Percentiles rank a stretch among this genome's conserved stretches.
Evolutionary conservation across 2,797 vertebrate genomes (phyloP).

Genomic region (Thalassophryne amazonica): DNA sequence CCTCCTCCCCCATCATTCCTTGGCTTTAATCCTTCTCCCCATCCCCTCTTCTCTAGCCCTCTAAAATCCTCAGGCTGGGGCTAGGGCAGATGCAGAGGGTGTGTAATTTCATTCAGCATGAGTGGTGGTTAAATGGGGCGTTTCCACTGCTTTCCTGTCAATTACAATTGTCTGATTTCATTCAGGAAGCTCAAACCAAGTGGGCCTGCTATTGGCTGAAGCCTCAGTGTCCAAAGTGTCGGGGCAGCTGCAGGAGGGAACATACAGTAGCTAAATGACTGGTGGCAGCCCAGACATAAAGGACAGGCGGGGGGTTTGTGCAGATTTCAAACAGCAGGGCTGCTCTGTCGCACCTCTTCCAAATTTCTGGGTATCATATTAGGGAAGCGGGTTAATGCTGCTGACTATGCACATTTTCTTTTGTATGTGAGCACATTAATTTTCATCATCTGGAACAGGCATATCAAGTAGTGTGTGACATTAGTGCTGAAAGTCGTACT

Average conservation of each 20-base stretch:
- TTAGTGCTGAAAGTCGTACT: slow-evolving; percentile 13
- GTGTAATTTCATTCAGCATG: slow-evolving; percentile 82
- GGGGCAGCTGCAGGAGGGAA: slow-evolving; percentile 68
- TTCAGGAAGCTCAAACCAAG: slow-evolving; percentile 60
- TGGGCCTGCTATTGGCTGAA: slow-evolving; percentile 52
- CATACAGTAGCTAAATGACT: slow-evolving; percentile 46
- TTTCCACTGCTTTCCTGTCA: slow-evolving; percentile 79
- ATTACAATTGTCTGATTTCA: slow-evolving; percentile 82
- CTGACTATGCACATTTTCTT: slow-evolving; percentile 2
- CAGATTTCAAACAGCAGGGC: slow-evolving; percentile 46
- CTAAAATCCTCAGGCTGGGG: slow-evolving; percentile 71
- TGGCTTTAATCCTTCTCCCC: slow-evolving; percentile 69
- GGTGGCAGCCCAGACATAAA: neutral
- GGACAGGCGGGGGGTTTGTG: slow-evolving; percentile 24
- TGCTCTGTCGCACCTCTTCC: slow-evolving; percentile 31
- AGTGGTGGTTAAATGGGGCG: slow-evolving; percentile 79
- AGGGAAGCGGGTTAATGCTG: slow-evolving; percentile 1
- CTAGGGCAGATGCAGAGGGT: slow-evolving; percentile 72
- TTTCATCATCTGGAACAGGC: neutral
- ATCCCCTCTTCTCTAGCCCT: slow-evolving; percentile 46
- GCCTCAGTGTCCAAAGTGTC: slow-evolving; percentile 47
- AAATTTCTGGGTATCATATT: slow-evolving; percentile 31
- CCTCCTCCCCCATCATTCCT: slow-evolving; percentile 51
- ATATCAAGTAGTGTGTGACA: neutral
- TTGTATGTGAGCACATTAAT: neutral